These are phyloP conservation scores for Anastrepha obliqua DNA, from an alignment of 1,140 invertebrate species.

Conservation along the genomic window DNA sequence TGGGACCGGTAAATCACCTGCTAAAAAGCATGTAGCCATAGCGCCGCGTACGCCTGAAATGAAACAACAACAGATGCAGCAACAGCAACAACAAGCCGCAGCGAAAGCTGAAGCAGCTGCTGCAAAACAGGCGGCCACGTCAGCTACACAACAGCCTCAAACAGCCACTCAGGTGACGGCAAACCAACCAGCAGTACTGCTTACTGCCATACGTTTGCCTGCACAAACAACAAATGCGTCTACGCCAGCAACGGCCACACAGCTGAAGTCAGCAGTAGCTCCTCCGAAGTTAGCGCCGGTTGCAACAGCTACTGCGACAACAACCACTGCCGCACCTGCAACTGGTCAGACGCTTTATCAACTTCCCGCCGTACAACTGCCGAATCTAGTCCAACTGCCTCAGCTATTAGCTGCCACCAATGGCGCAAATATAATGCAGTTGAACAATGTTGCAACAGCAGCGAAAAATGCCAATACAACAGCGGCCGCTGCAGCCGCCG, in stretches of 20 bases:
- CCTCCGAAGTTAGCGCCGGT: slow-evolving; percentile 21
- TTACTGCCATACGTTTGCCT: slow-evolving; percentile 76
- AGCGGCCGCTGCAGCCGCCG: slow-evolving; percentile 62
- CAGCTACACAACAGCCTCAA: slow-evolving; percentile 54
- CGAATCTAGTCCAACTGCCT: slow-evolving; percentile 73
- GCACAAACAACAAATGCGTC: slow-evolving; percentile 64
- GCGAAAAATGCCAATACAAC: slow-evolving; percentile 65
- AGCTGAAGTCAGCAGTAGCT: slow-evolving; percentile 51
- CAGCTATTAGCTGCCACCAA: slow-evolving; percentile 68
- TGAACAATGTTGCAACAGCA: slow-evolving; percentile 68
- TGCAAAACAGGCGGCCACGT: neutral
- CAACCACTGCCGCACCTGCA: slow-evolving; percentile 43
- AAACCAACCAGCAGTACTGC: slow-evolving; percentile 75
- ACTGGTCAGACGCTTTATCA: slow-evolving; percentile 67
- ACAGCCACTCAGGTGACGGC: slow-evolving; percentile 53
- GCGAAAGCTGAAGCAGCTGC: slow-evolving; percentile 54
- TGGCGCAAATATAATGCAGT: slow-evolving; percentile 71
- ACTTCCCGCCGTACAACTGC: slow-evolving; percentile 68
- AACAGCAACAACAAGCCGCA: slow-evolving; percentile 57
- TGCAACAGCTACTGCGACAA: slow-evolving; percentile 13
- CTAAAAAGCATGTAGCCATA: slow-evolving; percentile 73
- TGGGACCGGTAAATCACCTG: slow-evolving; percentile 68
- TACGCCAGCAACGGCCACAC: slow-evolving; percentile 52
- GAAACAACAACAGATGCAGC: slow-evolving; percentile 69
- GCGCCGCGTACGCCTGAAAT: slow-evolving; percentile 72